A percentile compares a stretch with the other conserved stretches of the same genome.
Evolutionary conservation across 2,113 vertebrate genomes (phyloP).

Genomic region (Zosterops pallidus): DNA sequence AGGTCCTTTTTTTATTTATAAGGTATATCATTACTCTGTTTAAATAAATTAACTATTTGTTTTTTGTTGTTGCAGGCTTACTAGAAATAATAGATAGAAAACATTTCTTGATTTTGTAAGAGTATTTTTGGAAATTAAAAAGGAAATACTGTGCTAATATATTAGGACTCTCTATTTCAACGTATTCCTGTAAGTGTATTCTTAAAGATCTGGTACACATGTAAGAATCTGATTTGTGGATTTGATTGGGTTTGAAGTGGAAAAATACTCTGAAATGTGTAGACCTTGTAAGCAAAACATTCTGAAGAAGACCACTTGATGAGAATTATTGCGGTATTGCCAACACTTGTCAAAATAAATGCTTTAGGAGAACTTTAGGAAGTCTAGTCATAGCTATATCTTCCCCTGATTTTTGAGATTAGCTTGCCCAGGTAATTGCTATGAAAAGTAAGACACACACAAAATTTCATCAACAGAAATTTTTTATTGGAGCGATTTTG

Average conservation of each 20-base stretch:
- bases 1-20: background rate
- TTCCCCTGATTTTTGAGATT: background rate
- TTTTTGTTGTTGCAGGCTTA: background rate
- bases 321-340: background rate
- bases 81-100: background rate
- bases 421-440: background rate
- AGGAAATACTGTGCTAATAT: background rate
- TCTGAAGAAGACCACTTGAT: background rate
- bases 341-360: background rate
- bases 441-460: background rate
- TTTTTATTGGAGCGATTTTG: background rate
- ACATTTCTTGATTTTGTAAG: background rate
- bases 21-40: background rate
- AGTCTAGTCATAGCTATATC: background rate
- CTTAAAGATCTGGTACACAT: background rate
- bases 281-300: background rate
- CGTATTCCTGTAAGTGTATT: background rate
- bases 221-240: background rate
- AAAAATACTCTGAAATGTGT: background rate
- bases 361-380: background rate
- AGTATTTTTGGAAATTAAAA: background rate
- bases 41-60: background rate
- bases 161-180: background rate
- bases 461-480: background rate
- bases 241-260: background rate